phyloP scores from a whole-genome alignment of 2,797 vertebrate genomes.

The Esox lucius region DNA sequence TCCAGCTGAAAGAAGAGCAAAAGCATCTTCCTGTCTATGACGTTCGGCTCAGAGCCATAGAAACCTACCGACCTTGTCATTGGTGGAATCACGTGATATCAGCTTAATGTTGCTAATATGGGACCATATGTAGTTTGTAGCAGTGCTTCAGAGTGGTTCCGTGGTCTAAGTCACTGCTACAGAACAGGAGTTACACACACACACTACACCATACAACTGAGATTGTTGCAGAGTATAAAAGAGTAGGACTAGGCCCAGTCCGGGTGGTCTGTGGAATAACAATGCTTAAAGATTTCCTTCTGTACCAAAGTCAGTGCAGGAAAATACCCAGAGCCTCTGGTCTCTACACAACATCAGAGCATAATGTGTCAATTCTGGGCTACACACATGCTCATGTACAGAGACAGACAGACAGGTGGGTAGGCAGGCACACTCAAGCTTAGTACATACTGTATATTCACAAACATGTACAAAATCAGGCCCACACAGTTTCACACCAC shows the following conservation, averaged over 20 bases:
- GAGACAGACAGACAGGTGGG: neutral
- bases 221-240: neutral
- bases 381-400: neutral
- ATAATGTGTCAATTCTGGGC: neutral
- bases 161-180: no score
- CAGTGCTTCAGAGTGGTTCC: no score
- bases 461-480: neutral
- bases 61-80: no score
- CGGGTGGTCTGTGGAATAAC: slow-evolving; percentile 12
- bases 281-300: slow-evolving; percentile 18
- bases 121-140: no score
- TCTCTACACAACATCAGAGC: neutral
- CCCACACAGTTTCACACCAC: neutral
- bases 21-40: no score
- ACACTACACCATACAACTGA: neutral
- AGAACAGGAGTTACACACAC: neutral
- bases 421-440: neutral
- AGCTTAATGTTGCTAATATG: no score
- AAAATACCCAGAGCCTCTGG: neutral
- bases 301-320: neutral
- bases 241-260: neutral
- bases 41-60: no score
- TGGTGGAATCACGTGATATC: no score
- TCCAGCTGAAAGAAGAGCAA: no score
- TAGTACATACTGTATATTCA: neutral